phyloP scores from a whole-genome alignment of 1,140 invertebrate genomes.

The Periplaneta americana region DNA sequence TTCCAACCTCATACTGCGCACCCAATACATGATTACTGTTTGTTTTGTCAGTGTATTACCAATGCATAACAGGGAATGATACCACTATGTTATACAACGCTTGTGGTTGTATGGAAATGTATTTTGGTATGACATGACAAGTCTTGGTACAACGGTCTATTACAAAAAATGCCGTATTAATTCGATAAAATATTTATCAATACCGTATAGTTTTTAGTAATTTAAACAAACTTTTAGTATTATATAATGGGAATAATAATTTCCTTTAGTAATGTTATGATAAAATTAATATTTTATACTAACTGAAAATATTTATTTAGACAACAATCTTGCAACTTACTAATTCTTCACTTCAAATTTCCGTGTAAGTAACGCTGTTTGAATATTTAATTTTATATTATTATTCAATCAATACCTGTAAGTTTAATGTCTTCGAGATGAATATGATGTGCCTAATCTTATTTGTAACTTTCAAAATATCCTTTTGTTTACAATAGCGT shows the following conservation, averaged over 20 bases:
- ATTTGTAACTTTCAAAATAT: too few relatives aligned
- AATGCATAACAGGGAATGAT: neutral
- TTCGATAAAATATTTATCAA: neutral
- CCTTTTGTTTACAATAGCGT: too few relatives aligned
- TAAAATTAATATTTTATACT: neutral
- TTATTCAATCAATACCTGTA: neutral
- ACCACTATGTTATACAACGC: too few relatives aligned
- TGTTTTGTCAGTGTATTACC: neutral
- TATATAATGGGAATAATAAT: neutral
- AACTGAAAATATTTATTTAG: neutral
- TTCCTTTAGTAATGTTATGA: neutral
- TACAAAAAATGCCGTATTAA: neutral
- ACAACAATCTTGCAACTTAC: neutral
- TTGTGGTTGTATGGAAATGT: neutral
- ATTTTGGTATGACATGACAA: neutral
- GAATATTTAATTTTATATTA: neutral
- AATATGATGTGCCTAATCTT: too few relatives aligned
- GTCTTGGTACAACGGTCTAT: neutral
- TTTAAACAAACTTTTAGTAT: neutral
- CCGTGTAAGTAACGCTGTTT: neutral
- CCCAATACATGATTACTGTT: neutral
- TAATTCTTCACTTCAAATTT: neutral
- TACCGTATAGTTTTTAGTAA: neutral
- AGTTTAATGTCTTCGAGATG: too few relatives aligned
- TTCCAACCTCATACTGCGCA: neutral